A percentile compares a stretch with the other conserved stretches of the same genome.
Evolutionary conservation across 2,113 vertebrate genomes (phyloP).

Genomic region (Struthidea cinerea): DNA sequence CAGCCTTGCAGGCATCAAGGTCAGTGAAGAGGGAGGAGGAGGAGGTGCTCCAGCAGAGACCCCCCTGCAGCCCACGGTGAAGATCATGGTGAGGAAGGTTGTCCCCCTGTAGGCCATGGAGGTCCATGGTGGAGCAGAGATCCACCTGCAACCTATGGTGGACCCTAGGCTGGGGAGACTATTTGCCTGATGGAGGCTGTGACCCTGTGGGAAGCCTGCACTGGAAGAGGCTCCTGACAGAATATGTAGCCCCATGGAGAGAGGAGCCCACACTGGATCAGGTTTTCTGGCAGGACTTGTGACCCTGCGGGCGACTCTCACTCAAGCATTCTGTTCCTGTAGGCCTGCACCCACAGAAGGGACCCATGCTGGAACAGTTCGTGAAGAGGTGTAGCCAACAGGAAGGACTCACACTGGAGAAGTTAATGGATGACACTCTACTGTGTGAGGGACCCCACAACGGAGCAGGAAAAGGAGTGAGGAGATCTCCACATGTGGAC

Average conservation of each 20-base stretch:
- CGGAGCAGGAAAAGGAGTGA: background rate
- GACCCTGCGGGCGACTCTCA: too few relatives aligned
- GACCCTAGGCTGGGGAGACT: too few relatives aligned
- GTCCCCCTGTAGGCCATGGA: background rate
- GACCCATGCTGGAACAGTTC: background rate
- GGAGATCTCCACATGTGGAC: background rate
- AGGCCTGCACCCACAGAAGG: background rate
- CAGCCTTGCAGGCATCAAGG: background rate
- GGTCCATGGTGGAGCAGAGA: background rate
- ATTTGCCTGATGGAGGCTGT: background rate
- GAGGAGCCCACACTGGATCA: background rate
- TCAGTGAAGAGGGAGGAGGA: background rate
- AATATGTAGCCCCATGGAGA: background rate
- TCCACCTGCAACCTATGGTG: background rate
- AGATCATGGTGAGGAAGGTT: background rate
- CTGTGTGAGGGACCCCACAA: background rate
- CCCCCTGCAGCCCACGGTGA: background rate
- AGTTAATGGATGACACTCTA: background rate
- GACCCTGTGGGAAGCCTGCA: background rate
- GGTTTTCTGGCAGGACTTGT: background rate
- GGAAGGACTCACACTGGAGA: background rate
- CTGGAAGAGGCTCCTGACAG: background rate
- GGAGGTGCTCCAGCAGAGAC: background rate
- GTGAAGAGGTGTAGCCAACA: fast-evolving
- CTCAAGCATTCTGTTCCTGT: background rate